These are phyloP conservation scores for Prunella strophiata DNA, from an alignment of 2,797 vertebrate genomes.

Conservation along the genomic window DNA sequence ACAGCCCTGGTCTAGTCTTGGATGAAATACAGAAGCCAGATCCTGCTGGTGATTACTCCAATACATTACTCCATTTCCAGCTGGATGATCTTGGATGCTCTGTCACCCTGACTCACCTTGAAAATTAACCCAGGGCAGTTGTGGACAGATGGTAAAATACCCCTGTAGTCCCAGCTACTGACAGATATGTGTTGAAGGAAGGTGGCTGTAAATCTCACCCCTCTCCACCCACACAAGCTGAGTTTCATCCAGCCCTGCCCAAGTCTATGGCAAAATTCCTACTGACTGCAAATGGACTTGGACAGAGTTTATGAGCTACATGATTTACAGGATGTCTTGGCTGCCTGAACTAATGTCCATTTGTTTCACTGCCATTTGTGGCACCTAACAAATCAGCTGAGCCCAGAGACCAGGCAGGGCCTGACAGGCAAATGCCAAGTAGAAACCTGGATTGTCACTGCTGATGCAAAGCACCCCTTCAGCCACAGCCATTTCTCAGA, in stretches of 20 bases:
- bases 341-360: constrained; percentile 26
- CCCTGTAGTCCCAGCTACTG: neutral
- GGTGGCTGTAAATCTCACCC: neutral
- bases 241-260: neutral
- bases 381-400: neutral
- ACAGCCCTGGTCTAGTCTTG: neutral
- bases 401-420: neutral
- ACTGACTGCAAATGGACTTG: neutral
- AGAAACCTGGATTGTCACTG: neutral
- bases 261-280: neutral
- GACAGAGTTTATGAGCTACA: neutral
- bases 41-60: neutral
- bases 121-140: neutral
- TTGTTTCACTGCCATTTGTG: neutral
- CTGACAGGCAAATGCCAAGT: neutral
- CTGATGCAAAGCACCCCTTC: neutral
- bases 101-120: neutral
- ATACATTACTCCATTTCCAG: neutral
- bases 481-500: neutral
- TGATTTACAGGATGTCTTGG: constrained; percentile 8
- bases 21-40: neutral
- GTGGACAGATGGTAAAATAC: neutral
- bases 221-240: neutral
- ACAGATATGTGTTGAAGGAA: neutral
- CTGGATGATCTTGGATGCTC: neutral